These are phyloP conservation scores for Cabera pusaria DNA, from an alignment of 2,888 invertebrate genomes.

Conservation along the genomic window DNA sequence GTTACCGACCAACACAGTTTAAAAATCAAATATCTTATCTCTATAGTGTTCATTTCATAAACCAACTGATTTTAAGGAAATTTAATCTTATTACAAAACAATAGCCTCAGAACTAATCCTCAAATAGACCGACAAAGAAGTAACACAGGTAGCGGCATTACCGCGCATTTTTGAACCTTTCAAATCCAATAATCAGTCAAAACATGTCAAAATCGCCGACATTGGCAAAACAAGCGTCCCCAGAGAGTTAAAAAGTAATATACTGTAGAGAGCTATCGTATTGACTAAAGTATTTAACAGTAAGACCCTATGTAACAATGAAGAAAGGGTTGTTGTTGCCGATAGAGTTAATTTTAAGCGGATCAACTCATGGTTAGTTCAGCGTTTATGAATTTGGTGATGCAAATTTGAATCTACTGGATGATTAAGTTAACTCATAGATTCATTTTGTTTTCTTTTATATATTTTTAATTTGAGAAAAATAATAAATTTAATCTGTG, in stretches of 20 bases:
- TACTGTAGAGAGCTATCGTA: too few species aligned
- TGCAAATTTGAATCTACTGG: slow-evolving; percentile 12
- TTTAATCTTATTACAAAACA: slow-evolving; percentile 5
- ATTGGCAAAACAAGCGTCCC: slow-evolving; percentile 61
- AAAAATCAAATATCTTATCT: too few species aligned
- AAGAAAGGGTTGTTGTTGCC: slow-evolving; percentile 58
- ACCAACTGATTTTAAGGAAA: too few species aligned
- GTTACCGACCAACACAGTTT: too few species aligned
- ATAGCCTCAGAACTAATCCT: not conserved
- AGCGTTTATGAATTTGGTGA: slow-evolving; percentile 6
- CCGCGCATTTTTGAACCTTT: slow-evolving; percentile 50
- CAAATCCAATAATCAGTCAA: slow-evolving; percentile 67
- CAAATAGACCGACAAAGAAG: slow-evolving; percentile 24
- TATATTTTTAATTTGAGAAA: too few species aligned
- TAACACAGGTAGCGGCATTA: slow-evolving; percentile 66
- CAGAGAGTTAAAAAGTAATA: slow-evolving; percentile 45
- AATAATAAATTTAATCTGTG: too few species aligned
- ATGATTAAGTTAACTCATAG: not conserved
- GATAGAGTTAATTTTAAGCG: slow-evolving; percentile 36
- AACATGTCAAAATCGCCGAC: slow-evolving; percentile 70
- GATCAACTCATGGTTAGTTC: slow-evolving; percentile 29
- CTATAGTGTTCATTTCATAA: too few species aligned
- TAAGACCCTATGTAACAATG: slow-evolving; percentile 45
- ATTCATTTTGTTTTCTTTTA: too few species aligned
- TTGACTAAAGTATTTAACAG: slow-evolving; percentile 51